phyloP scores from a whole-genome alignment of 92 coral and sea anemone genomes.

The Zoanthus solanderi region DNA sequence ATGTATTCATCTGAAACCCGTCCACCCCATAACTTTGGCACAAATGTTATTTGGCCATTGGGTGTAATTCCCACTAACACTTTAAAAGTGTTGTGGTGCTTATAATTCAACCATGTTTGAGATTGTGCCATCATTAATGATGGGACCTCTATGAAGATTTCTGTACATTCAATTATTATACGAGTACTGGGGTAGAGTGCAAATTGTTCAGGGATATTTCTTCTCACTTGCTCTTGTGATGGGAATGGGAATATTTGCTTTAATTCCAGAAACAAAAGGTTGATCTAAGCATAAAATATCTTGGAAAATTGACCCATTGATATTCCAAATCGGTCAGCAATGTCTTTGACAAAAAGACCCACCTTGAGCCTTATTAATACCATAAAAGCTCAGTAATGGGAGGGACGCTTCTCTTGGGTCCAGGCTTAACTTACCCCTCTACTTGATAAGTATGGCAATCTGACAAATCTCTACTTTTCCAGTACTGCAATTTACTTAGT shows the following conservation, averaged over 20 bases:
- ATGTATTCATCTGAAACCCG: conserved; percentile 22
- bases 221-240: conserved; percentile 51
- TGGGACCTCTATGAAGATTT: conserved; percentile 60
- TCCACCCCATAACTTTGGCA: not conserved
- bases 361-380: conserved; percentile 63
- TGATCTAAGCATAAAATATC: conserved; percentile 62
- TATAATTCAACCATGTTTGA: conserved; percentile 21
- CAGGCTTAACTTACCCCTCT: not conserved
- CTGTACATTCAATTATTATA: conserved; percentile 58
- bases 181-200: conserved; percentile 57
- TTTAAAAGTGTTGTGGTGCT: conserved; percentile 24
- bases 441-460: not conserved
- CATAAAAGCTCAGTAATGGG: conserved; percentile 55
- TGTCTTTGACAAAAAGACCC: conserved; percentile 66
- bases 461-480: not conserved
- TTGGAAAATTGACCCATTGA: conserved; percentile 53
- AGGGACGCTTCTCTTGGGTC: not conserved
- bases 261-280: conserved; percentile 61
- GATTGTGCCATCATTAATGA: conserved; percentile 57
- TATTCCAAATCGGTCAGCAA: conserved; percentile 59
- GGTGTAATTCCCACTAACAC: conserved; percentile 29
- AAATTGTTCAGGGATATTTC: conserved; percentile 67
- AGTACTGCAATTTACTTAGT: not conserved
- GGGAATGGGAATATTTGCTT: conserved; percentile 61
- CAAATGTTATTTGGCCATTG: conserved; percentile 29